Evolutionary conservation across 2,797 vertebrate genomes (phyloP), one percentile per base, ranked within the genome.

Genomic region (Sternarchorhynchus goeldii): DNA sequence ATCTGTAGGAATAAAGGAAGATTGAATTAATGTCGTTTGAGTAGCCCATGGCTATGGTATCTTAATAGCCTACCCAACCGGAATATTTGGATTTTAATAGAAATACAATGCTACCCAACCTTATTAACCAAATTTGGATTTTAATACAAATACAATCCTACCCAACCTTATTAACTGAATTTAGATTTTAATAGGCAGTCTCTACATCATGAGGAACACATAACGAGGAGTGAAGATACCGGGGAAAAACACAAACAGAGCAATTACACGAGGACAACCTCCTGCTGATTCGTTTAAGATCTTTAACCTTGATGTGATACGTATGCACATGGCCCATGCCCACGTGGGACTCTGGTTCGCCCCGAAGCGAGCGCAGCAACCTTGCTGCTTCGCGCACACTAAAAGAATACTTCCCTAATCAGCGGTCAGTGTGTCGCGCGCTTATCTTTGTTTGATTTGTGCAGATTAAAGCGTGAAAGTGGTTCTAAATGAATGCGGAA

Each of bases 391-490:
- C 14, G 45, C 45, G 14, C 10, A 45, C 41, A 39, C 36, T 41
- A 6, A 41, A 41, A 41, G 2, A 41, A 41, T 41, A 58, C 41
- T 39, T 10, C 18, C 32, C 50, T 71, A 39, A 72, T 6, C 57
- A 70, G 68, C 20, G 41, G 16, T 6, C 45, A 6, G 45, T 67
- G 50, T 41, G 5, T 18, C 7, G 17, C 5, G 18, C 32, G 68
- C 36, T 76, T 65, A 70, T 62, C 73, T 58, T 85, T 20, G 2
- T 87, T 80, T 79, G 81, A 87, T 88, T 85, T 80, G 84, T 57
- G 79, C 77, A 84, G 88, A 88, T 86, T 59, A 85, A 87, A 76
- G 85, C 83, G 84, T 89, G 89, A 90, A 90, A 89, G 79, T 85
- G 41, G 56, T 14, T 82, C 55, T 82, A 88, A 87, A 90, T 84